Percentiles rank a stretch among this genome's conserved stretches.
Evolutionary conservation across 2,797 vertebrate species (phyloP).

Genomic region (Eulemur albifrons): DNA sequence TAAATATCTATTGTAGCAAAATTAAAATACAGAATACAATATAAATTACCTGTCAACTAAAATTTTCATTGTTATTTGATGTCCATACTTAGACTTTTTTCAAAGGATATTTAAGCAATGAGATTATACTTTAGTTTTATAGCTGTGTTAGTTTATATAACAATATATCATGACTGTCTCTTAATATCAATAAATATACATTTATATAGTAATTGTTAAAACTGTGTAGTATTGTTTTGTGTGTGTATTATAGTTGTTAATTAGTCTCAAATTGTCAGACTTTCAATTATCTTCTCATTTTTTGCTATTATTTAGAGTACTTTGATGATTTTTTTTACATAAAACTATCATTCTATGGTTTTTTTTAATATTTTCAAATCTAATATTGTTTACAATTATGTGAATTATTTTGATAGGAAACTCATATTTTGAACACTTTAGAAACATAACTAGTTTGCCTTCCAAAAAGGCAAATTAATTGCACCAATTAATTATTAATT

Average conservation of each 20-base stretch:
- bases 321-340: neutral
- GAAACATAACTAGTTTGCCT: neutral
- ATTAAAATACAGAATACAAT: too few relatives aligned
- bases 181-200: neutral
- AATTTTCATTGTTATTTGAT: neutral
- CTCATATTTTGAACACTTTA: neutral
- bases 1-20: too few relatives aligned
- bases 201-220: neutral
- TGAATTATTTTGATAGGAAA: neutral
- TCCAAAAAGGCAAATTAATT: neutral
- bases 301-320: neutral
- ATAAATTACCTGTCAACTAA: neutral
- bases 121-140: neutral
- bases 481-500: neutral
- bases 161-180: neutral
- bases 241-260: neutral
- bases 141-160: neutral
- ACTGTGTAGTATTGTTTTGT: neutral
- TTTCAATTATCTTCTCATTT: too few relatives aligned
- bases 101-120: neutral
- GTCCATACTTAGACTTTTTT: neutral
- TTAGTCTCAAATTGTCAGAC: neutral
- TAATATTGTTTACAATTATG: neutral
- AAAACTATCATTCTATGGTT: neutral
- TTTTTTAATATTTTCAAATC: neutral